Evolutionary conservation across 1,140 invertebrate species (phyloP).

Genomic region (Bombus balteatus): DNA sequence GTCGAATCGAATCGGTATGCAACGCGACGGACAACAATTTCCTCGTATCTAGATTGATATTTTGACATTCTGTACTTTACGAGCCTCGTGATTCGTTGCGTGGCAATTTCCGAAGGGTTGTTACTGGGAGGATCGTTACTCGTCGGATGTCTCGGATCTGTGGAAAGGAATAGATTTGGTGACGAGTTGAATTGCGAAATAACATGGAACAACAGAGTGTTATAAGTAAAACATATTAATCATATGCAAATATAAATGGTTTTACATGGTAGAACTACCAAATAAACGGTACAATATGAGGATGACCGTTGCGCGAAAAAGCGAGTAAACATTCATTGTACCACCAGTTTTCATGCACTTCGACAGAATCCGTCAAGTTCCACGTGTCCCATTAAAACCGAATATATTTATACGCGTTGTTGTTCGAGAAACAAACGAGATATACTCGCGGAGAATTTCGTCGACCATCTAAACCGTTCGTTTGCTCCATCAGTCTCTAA

Average conservation of each 20-base stretch:
- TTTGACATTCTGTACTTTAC: neutral
- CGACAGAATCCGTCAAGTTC: too few relatives aligned
- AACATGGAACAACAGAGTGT: conserved; percentile 8
- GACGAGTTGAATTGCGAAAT: neutral
- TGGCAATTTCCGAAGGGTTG: neutral
- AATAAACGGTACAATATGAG: too few relatives aligned
- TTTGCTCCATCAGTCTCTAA: too few relatives aligned
- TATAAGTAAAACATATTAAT: conserved; percentile 82
- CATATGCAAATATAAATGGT: conserved; percentile 82
- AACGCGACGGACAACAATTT: neutral
- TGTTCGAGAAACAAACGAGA: too few relatives aligned
- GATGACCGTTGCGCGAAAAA: too few relatives aligned
- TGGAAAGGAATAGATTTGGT: neutral
- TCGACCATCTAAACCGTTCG: too few relatives aligned
- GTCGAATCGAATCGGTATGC: neutral
- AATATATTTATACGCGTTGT: too few relatives aligned
- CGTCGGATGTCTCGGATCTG: neutral
- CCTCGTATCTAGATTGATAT: neutral
- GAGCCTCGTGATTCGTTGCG: neutral
- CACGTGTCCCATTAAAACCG: too few relatives aligned
- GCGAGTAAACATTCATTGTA: too few relatives aligned
- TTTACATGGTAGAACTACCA: conserved; percentile 75
- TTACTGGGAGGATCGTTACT: neutral
- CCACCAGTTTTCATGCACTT: too few relatives aligned
- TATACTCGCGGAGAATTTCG: too few relatives aligned